Evolutionary conservation across 1,140 invertebrate genomes (phyloP), one percentile per base, ranked within the genome.

Genomic region (Linepithema humile): DNA sequence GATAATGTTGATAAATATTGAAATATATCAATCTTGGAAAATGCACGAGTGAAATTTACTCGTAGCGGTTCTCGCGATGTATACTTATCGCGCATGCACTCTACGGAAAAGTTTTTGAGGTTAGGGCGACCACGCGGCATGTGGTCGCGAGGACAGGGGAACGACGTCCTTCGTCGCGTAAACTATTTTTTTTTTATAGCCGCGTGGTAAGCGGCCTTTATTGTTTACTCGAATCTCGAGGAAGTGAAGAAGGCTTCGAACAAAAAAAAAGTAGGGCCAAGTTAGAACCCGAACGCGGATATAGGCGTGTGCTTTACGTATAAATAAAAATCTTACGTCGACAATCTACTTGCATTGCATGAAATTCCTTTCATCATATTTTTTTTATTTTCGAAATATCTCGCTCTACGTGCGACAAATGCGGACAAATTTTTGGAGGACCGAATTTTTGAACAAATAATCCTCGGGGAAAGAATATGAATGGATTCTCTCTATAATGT

Each of bases 51-150:
- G 43, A 3, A 12, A 29, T 29, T 20, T 23, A 29, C 2, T 57
- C 53, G 23, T 26, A 57, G 6, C 53, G 53, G 10, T 57, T 10
- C 9, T 23, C 35, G 15, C 35, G 35, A 15, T 20, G 4, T 48
- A 15, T 45, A 32, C 7, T 15, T 20, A 20, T 82, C 35, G 50
- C 59, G 53, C 53, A 38, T 57, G 60, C 57, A 57, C n/a, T 50
- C 12, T n/a, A 59, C 23, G 55, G 17, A 35, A 69, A 60, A 64
- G 59, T 64, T 62, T 90, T 90, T 87, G 77, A 90, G 89, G 89
- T 90, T 90, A 90, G 86, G 50, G 43, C 38, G 55, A 53, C 84
- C 88, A 86, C 77, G 86, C 85, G 83, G 65, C 88, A 88, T 89
- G 88, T 85, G 88, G 64, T 67, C 80, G 23, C 70, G 80, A 74